phyloP scores from a whole-genome alignment of 1,140 invertebrate species.

The Ips typographus region DNA sequence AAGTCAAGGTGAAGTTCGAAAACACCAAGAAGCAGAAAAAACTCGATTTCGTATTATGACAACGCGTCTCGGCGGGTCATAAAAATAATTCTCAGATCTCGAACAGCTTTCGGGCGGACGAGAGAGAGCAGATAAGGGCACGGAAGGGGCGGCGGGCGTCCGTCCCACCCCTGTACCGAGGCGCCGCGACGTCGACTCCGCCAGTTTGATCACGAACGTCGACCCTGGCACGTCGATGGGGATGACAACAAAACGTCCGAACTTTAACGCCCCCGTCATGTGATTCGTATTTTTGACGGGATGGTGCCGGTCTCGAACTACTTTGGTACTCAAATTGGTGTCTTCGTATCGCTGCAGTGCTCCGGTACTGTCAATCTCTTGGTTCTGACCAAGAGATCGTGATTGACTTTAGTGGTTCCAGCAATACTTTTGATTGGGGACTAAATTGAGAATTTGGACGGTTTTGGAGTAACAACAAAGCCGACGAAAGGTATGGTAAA shows the following conservation, averaged over 20 bases:
- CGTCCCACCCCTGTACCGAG: conserved; percentile 35
- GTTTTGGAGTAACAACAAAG: conserved; percentile 2
- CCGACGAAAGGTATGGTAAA: too few relatives aligned
- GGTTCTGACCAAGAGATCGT: too few relatives aligned
- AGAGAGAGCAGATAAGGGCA: not conserved
- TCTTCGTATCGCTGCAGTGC: not conserved
- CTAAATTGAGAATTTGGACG: conserved; percentile 2
- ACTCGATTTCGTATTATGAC: too few relatives aligned
- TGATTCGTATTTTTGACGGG: not conserved
- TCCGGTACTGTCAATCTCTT: not conserved
- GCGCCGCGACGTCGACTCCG: conserved; percentile 41
- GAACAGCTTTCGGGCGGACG: not conserved
- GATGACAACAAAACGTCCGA: conserved; percentile 5
- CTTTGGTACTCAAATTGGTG: not conserved
- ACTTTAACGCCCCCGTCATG: conserved; percentile 25
- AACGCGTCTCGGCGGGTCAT: not conserved
- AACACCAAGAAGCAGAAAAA: too few relatives aligned
- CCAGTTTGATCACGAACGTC: conserved; percentile 36
- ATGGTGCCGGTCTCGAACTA: conserved; percentile 4
- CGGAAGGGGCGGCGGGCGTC: conserved; percentile 16
- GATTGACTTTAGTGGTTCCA: not conserved
- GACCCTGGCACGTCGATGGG: conserved; percentile 13
- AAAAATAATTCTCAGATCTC: not conserved
- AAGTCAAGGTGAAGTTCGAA: too few relatives aligned
- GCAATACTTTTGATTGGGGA: not conserved